phyloP scores from a whole-genome alignment of 2,797 vertebrate genomes.

The Pangasius larnaudii region DNA sequence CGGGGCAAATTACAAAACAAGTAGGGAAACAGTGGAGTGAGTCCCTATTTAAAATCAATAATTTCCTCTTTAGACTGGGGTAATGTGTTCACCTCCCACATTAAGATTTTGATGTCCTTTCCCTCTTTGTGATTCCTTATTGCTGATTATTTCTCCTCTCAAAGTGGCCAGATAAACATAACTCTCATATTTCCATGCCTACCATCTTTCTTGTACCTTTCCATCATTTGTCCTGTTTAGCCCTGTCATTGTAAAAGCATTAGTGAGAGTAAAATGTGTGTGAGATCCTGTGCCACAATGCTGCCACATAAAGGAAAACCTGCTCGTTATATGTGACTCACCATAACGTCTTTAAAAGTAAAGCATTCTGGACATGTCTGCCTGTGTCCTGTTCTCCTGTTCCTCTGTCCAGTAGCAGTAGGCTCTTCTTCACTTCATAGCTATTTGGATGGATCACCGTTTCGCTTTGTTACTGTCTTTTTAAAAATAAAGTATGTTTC shows the following conservation, averaged over 20 bases:
- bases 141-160: constrained; percentile 50
- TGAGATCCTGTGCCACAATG: constrained; percentile 71
- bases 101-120: constrained; percentile 85
- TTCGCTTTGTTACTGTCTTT: constrained; percentile 90
- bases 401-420: constrained; percentile 78
- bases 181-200: constrained; percentile 4
- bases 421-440: constrained; percentile 79
- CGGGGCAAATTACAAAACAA: constrained; percentile 91
- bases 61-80: constrained; percentile 89
- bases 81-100: constrained; percentile 89
- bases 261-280: constrained; percentile 69
- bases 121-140: constrained; percentile 11
- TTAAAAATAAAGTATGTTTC: constrained; percentile 28
- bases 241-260: constrained; percentile 69
- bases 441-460: constrained; percentile 87
- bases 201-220: constrained; percentile 57
- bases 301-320: constrained; percentile 49
- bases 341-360: constrained; percentile 29
- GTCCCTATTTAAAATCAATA: constrained; percentile 87
- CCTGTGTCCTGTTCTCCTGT: constrained; percentile 71
- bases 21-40: constrained; percentile 91
- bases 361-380: constrained; percentile 39
- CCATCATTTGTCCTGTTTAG: constrained; percentile 68
- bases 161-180: constrained; percentile 69
- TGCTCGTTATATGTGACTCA: constrained; percentile 42